A percentile compares a stretch with the other conserved stretches of the same genome.
These are phyloP conservation scores for Daubentonia madagascariensis DNA, from an alignment of 2,113 vertebrate species.

Conservation along the genomic window DNA sequence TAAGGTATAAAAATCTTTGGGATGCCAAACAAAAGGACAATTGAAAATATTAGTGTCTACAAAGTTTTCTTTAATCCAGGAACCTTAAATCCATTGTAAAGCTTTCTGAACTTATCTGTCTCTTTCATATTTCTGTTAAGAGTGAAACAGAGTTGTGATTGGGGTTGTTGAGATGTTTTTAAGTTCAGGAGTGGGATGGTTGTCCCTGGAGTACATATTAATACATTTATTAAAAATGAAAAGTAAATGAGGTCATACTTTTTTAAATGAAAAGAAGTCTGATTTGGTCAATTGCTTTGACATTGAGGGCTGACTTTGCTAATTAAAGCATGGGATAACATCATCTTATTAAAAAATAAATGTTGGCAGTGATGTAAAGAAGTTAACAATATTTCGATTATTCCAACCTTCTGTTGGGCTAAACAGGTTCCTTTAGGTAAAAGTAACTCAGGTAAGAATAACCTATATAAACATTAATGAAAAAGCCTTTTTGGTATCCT, in stretches of 20 bases:
- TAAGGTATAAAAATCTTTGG: not conserved
- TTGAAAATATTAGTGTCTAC: not conserved
- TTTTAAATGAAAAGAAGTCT: not conserved
- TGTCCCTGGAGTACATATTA: not conserved
- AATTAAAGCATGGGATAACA: not conserved
- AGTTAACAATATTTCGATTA: conserved; percentile 31
- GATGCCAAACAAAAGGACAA: not conserved
- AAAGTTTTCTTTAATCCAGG: not conserved
- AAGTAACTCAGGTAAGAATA: not conserved
- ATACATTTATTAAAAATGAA: conserved; percentile 33
- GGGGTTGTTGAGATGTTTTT: not conserved
- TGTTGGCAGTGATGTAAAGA: not conserved
- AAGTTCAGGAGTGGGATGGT: not conserved
- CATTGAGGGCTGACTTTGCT: not conserved
- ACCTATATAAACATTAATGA: conserved; percentile 3
- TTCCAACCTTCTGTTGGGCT: not conserved
- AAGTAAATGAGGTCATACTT: not conserved
- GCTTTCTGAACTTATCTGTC: not conserved
- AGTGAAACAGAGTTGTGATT: not conserved
- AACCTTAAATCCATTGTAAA: not conserved
- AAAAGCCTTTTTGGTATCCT: not conserved
- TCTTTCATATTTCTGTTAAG: not conserved
- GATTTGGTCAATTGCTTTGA: not conserved
- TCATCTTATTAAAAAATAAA: not conserved
- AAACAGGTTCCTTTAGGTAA: not conserved